Evolutionary conservation across 2,888 invertebrate genomes (phyloP).

Genomic region (Sarcophaga carnaria): DNA sequence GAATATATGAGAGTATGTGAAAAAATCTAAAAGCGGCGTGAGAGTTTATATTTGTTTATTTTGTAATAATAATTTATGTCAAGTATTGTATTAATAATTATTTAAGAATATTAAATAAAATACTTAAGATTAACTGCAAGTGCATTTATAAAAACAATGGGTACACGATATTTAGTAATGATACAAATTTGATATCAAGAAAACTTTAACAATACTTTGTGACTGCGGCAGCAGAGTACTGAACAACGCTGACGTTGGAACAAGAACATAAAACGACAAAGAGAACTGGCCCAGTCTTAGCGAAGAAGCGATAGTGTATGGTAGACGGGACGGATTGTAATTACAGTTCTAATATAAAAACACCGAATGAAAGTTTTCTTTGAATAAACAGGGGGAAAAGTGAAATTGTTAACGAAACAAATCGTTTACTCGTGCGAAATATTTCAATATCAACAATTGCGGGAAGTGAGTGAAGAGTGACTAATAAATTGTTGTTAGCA

Average conservation of each 20-base stretch:
- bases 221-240: slow-evolving; percentile 16
- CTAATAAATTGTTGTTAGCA: background rate
- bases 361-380: slow-evolving; percentile 35
- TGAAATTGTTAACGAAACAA: slow-evolving; percentile 56
- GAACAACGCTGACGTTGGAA: slow-evolving; percentile 20
- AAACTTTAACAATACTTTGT: background rate
- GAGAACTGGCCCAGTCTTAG: slow-evolving; percentile 48
- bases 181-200: slow-evolving; percentile 30
- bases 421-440: slow-evolving; percentile 17
- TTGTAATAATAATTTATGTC: slow-evolving; percentile 37
- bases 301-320: slow-evolving; percentile 32
- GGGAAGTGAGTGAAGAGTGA: background rate
- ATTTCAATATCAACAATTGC: slow-evolving; percentile 13
- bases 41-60: slow-evolving; percentile 25
- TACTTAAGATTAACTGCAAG: slow-evolving; percentile 34
- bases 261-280: slow-evolving; percentile 59
- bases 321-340: background rate
- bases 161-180: slow-evolving; percentile 9
- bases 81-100: slow-evolving; percentile 30
- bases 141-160: background rate
- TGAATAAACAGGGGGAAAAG: slow-evolving; percentile 26
- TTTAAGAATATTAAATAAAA: slow-evolving; percentile 23
- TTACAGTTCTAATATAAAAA: background rate
- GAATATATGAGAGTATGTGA: slow-evolving; percentile 6
- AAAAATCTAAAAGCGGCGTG: slow-evolving; percentile 15